Evolutionary conservation across 1,140 invertebrate genomes (phyloP).

Genomic region (Drosophila setifemur): DNA sequence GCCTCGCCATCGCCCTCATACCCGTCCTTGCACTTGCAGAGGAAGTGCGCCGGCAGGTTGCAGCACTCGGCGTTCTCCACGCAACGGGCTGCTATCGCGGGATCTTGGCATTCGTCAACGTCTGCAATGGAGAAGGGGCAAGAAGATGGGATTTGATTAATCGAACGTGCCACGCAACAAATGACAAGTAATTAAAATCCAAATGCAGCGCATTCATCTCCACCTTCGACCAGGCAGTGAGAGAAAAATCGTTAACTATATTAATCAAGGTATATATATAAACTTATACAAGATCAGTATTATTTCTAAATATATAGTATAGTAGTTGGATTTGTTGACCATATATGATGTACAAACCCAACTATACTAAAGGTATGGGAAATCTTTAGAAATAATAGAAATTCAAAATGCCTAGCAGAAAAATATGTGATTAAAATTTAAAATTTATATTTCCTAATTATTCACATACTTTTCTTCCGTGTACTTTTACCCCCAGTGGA

Average conservation of each 20-base stretch:
- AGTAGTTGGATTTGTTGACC: too few relatives aligned
- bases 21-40: constrained; percentile 96
- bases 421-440: too few relatives aligned
- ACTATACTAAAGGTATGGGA: too few relatives aligned
- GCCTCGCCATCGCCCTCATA: constrained; percentile 94
- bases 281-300: too few relatives aligned
- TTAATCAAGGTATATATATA: too few relatives aligned
- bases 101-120: constrained; percentile 96
- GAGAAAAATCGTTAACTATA: background rate
- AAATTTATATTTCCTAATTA: background rate
- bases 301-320: background rate
- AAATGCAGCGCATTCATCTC: constrained; percentile 31
- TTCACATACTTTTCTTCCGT: background rate
- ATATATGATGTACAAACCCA: too few relatives aligned
- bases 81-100: constrained; percentile 90
- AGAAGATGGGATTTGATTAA: constrained; percentile 51
- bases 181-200: constrained; percentile 61
- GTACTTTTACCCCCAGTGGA: constrained; percentile 5
- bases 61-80: constrained; percentile 96
- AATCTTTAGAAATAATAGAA: too few relatives aligned
- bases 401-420: too few relatives aligned
- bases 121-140: constrained; percentile 85
- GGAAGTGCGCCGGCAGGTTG: constrained; percentile 95
- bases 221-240: constrained; percentile 7
- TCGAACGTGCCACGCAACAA: constrained; percentile 44